These are phyloP conservation scores for Alviniconcha marisindica DNA, from an alignment of 1,140 invertebrate species.

Conservation along the genomic window DNA sequence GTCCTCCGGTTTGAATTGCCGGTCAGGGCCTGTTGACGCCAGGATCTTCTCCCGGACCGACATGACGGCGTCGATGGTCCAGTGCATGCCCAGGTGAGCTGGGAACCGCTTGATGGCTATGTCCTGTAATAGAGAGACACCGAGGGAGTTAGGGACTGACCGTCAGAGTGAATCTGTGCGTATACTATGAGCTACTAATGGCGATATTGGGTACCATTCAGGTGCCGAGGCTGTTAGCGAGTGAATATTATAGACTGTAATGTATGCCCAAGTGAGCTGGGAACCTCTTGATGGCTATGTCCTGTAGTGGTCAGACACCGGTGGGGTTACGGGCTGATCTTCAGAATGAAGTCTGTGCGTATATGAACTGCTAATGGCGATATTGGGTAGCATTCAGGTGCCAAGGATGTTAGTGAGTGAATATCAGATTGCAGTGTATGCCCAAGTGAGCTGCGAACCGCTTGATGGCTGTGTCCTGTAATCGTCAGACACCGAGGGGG, in stretches of 20 bases:
- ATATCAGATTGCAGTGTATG: too few species aligned
- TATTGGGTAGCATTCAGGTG: too few species aligned
- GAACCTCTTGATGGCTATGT: constrained; percentile 65
- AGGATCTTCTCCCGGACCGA: constrained; percentile 42
- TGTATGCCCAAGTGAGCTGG: constrained; percentile 69
- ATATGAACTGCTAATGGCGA: too few species aligned
- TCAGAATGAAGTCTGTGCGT: too few species aligned
- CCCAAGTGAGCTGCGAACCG: constrained; percentile 66
- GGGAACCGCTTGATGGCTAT: constrained; percentile 67
- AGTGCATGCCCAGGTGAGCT: constrained; percentile 68
- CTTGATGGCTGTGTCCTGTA: constrained; percentile 66
- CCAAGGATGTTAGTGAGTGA: too few species aligned
- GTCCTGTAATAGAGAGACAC: constrained; percentile 49
- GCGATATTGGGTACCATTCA: too few species aligned
- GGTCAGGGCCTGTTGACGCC: not conserved
- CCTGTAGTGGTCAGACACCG: constrained; percentile 43
- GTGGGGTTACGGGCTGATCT: too few species aligned
- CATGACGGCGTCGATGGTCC: constrained; percentile 66
- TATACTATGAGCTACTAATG: too few species aligned
- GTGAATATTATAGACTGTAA: too few species aligned
- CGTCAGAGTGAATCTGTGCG: too few species aligned
- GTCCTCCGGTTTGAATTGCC: constrained; percentile 26
- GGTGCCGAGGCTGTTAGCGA: too few species aligned
- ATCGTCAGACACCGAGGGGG: not conserved
- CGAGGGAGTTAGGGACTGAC: too few species aligned